A percentile compares a stretch with the other conserved stretches of the same genome.
Evolutionary conservation across 2,888 invertebrate genomes (phyloP).

Genomic region (Oligia strigilis): DNA sequence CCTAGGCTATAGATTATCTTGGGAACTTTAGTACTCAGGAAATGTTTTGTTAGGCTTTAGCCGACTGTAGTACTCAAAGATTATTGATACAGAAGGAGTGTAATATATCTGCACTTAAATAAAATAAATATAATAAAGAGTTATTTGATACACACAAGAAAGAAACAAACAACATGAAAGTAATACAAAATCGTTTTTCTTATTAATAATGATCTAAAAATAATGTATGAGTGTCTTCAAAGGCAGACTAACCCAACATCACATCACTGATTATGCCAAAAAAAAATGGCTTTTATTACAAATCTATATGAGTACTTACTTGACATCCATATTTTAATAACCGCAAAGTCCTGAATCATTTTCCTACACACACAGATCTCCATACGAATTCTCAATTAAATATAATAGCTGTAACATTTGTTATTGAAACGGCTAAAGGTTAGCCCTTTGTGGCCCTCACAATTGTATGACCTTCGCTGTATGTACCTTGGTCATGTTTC

Average conservation of each 20-base stretch:
- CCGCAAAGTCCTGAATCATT: conserved; percentile 47
- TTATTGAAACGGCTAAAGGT: conserved; percentile 49
- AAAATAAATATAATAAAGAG: conserved; percentile 5
- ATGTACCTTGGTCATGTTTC: conserved; percentile 45
- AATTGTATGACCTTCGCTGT: conserved; percentile 59
- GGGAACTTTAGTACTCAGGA: conserved; percentile 30
- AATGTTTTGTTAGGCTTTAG: conserved; percentile 10
- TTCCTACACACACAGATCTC: conserved; percentile 25
- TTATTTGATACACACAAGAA: not conserved
- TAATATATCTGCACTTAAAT: not conserved
- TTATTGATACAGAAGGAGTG: conserved; percentile 16
- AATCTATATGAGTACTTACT: conserved; percentile 1
- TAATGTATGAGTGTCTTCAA: not conserved
- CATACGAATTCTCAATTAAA: conserved; percentile 22
- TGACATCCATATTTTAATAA: conserved; percentile 39
- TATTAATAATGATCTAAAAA: not conserved
- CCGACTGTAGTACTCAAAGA: conserved; percentile 5
- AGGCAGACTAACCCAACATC: not conserved
- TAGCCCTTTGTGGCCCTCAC: conserved; percentile 48
- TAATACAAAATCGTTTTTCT: not conserved
- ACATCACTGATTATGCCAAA: not conserved
- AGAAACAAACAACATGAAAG: not conserved
- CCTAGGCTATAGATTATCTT: conserved; percentile 30
- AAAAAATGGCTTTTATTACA: not conserved
- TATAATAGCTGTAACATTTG: conserved; percentile 39